Conservation (phyloP, 2,888 invertebrate genomes). For the Lagria hirta region DNA sequence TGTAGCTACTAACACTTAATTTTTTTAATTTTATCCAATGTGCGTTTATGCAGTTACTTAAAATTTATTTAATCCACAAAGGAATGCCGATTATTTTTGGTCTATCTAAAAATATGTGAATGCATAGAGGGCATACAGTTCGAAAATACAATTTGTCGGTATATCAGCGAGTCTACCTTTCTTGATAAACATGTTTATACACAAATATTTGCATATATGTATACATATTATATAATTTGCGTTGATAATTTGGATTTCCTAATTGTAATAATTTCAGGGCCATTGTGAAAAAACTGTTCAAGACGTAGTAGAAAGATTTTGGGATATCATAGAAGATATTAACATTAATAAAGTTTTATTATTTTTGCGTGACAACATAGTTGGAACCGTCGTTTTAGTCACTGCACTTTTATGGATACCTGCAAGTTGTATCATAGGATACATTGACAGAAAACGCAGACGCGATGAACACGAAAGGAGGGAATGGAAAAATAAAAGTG, state of each 20-base stretch:
- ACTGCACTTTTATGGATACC: conserved; percentile 96
- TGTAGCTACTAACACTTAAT: neutral
- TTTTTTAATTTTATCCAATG: conserved; percentile 3
- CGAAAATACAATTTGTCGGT: no score
- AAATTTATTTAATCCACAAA: no score
- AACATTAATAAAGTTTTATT: conserved; percentile 90
- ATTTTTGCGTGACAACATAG: conserved; percentile 89
- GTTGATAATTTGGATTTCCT: no score
- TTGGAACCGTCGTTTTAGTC: conserved; percentile 87
- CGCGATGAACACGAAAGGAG: conserved; percentile 70
- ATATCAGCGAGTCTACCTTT: no score
- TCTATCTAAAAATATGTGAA: no score
- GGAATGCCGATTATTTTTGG: no score
- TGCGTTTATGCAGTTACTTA: no score
- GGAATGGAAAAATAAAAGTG: conserved; percentile 70
- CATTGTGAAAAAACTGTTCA: conserved; percentile 92
- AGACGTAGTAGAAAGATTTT: conserved; percentile 93
- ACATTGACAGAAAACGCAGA: conserved; percentile 76
- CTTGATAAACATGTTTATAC: no score
- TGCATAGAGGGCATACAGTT: no score
- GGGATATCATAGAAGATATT: conserved; percentile 96
- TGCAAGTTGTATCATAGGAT: conserved; percentile 83
- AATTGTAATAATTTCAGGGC: conserved; percentile 62
- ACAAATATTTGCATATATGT: no score
- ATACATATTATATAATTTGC: no score